phyloP scores from a whole-genome alignment of 2,113 vertebrate species.

The Xenopus laevis region DNA sequence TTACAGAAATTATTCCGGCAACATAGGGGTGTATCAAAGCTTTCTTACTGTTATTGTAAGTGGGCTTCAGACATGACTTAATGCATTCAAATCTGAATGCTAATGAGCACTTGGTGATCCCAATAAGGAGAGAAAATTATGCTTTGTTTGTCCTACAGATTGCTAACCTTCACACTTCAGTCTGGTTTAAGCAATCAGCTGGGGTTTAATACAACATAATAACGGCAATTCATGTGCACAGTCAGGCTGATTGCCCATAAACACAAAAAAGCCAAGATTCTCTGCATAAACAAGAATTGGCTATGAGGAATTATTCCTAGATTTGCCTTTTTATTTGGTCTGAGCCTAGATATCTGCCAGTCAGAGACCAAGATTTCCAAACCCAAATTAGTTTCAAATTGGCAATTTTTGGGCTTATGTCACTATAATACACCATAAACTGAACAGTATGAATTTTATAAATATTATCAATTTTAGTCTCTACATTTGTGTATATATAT shows the following conservation, averaged over 20 bases:
- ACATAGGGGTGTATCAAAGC: conserved; percentile 3
- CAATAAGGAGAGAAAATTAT: conserved; percentile 36
- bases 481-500: no score
- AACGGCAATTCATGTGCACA: conserved; percentile 30
- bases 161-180: conserved; percentile 35
- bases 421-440: no score
- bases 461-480: no score
- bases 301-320: conserved; percentile 1
- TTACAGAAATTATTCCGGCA: not conserved
- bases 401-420: no score
- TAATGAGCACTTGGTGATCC: conserved; percentile 36
- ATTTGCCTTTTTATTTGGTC: conserved; percentile 6
- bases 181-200: conserved; percentile 38
- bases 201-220: conserved; percentile 32
- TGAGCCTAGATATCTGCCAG: no score
- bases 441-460: no score
- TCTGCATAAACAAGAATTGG: conserved; percentile 30
- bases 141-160: conserved; percentile 24
- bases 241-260: conserved; percentile 28
- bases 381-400: conserved; percentile 3
- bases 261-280: conserved; percentile 11
- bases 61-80: conserved; percentile 35
- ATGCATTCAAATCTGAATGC: conserved; percentile 34
- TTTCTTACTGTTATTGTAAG: conserved; percentile 8
- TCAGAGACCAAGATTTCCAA: no score